Evolutionary conservation across 2,797 vertebrate species (phyloP).

Genomic region (Zalophus californianus): DNA sequence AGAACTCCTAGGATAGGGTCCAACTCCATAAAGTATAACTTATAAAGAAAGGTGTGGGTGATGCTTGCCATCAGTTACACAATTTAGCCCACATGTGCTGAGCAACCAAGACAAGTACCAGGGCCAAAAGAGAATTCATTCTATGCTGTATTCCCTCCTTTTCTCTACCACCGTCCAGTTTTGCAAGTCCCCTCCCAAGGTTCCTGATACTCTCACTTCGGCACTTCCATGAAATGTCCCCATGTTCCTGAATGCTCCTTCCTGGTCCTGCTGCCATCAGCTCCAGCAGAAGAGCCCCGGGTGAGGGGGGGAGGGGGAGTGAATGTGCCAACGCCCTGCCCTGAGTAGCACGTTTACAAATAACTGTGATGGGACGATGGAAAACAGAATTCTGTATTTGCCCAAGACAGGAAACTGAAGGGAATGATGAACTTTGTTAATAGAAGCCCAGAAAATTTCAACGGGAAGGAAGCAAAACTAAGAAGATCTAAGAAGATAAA

Average conservation of each 20-base stretch:
- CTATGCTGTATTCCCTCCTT: neutral
- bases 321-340: fast-evolving
- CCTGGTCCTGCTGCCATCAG: neutral
- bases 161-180: neutral
- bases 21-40: neutral
- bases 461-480: neutral
- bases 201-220: neutral
- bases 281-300: neutral
- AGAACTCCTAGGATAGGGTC: neutral
- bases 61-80: neutral
- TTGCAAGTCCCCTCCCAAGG: neutral
- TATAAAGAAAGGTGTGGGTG: too few species aligned
- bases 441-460: neutral
- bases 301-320: neutral
- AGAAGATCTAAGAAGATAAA: neutral
- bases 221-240: neutral
- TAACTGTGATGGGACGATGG: too few species aligned
- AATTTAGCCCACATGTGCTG: neutral
- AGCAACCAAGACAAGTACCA: neutral
- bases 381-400: neutral
- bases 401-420: neutral
- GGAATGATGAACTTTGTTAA: neutral
- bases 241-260: neutral
- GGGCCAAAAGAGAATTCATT: neutral
- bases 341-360: neutral